Evolutionary conservation across 1,140 invertebrate species (phyloP).

Genomic region (Reticulitermes speratus): DNA sequence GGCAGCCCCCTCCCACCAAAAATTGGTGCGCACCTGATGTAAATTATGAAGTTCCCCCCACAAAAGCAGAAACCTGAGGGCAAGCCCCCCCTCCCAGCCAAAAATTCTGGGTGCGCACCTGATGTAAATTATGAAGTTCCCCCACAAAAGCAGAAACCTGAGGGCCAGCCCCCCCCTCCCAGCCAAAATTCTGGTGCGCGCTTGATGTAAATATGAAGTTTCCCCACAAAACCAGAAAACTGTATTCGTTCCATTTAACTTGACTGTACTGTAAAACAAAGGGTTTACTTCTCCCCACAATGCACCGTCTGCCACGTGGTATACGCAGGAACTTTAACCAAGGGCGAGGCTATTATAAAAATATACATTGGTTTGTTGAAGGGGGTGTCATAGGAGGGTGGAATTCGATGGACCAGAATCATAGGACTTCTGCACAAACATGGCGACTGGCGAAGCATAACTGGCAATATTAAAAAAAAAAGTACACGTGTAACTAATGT

Average conservation of each 20-base stretch:
- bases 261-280: slow-evolving; percentile 1
- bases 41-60: too few species aligned
- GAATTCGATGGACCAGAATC: background rate
- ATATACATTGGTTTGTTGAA: slow-evolving; percentile 9
- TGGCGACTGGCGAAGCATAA: background rate
- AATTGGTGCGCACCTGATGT: too few species aligned
- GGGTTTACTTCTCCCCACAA: slow-evolving; percentile 1
- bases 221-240: background rate
- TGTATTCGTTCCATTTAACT: background rate
- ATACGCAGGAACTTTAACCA: background rate
- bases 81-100: too few species aligned
- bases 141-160: too few species aligned
- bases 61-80: too few species aligned
- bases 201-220: too few species aligned
- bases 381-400: background rate
- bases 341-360: slow-evolving; percentile 15
- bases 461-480: background rate
- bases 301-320: background rate
- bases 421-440: background rate
- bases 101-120: too few species aligned
- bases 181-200: too few species aligned
- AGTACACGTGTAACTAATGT: too few species aligned
- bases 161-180: too few species aligned
- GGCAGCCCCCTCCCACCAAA: too few species aligned
- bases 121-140: too few species aligned